Evolutionary conservation across 2,888 invertebrate species (phyloP).

Genomic region (Ochlodes sylvanus): DNA sequence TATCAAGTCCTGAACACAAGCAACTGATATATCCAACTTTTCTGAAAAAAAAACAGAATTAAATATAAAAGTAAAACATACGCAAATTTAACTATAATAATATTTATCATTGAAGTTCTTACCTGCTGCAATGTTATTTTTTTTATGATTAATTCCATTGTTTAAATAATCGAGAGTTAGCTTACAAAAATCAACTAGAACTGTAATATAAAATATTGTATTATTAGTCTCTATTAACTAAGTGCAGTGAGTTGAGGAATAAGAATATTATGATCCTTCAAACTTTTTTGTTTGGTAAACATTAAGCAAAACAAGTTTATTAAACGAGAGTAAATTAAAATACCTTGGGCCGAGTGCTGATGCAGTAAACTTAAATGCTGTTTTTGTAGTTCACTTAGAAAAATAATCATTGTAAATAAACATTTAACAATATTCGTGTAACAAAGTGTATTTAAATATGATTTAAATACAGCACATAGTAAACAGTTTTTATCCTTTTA

Average conservation of each 20-base stretch:
- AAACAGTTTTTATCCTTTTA: no score
- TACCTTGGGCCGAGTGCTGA: slow-evolving; percentile 71
- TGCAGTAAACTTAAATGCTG: slow-evolving; percentile 70
- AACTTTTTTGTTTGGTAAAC: neutral
- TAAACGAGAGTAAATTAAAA: neutral
- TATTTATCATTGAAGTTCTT: slow-evolving; percentile 46
- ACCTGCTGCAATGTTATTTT: slow-evolving; percentile 87
- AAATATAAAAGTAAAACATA: neutral
- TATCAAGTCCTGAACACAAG: slow-evolving; percentile 86
- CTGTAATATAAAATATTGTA: slow-evolving; percentile 67
- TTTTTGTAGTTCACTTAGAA: slow-evolving; percentile 76
- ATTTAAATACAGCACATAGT: no score
- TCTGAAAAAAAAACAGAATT: slow-evolving; percentile 65
- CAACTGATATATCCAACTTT: slow-evolving; percentile 83
- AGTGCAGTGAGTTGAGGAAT: no score
- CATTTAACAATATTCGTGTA: neutral
- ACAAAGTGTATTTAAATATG: no score
- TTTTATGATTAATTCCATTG: slow-evolving; percentile 87
- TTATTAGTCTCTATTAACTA: neutral
- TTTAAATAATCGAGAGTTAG: slow-evolving; percentile 87
- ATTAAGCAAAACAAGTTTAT: neutral
- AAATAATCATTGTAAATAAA: slow-evolving; percentile 69
- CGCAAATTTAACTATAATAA: neutral
- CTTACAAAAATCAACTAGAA: slow-evolving; percentile 89
- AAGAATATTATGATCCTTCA: no score